These are phyloP conservation scores for Orbicella faveolata DNA, from an alignment of 64 coral and sea anemone genomes.

Conservation along the genomic window DNA sequence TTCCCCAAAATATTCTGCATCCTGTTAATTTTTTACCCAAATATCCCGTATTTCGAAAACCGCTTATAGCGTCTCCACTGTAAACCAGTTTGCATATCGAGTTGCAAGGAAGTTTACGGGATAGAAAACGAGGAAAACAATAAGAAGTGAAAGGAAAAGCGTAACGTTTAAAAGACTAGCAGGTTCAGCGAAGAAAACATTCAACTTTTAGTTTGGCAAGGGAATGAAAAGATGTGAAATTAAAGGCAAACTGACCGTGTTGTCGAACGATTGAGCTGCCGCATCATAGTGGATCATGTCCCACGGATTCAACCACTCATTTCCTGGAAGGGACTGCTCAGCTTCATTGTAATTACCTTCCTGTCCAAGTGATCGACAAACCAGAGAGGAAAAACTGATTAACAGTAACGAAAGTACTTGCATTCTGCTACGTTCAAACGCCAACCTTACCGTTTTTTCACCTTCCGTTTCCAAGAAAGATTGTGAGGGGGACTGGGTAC, in stretches of 20 bases:
- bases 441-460: no score
- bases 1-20: no score
- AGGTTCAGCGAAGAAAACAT: neutral
- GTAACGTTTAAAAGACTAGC: no score
- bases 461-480: neutral
- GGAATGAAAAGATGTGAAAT: neutral
- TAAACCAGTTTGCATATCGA: no score
- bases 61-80: no score
- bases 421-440: neutral
- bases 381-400: neutral
- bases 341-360: neutral
- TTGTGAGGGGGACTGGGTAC: neutral
- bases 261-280: neutral
- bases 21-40: no score
- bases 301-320: slow-evolving; percentile 63
- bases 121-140: no score
- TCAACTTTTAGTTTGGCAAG: slow-evolving; percentile 16
- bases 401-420: neutral
- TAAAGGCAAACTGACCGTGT: neutral
- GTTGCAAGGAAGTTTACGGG: no score
- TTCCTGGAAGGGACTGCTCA: neutral
- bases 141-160: no score
- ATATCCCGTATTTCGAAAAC: no score
- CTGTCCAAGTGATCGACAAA: neutral
- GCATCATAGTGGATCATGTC: slow-evolving; percentile 58